Conservation (phyloP, 2,888 invertebrate genomes). For the Hydriomena furcata region DNA sequence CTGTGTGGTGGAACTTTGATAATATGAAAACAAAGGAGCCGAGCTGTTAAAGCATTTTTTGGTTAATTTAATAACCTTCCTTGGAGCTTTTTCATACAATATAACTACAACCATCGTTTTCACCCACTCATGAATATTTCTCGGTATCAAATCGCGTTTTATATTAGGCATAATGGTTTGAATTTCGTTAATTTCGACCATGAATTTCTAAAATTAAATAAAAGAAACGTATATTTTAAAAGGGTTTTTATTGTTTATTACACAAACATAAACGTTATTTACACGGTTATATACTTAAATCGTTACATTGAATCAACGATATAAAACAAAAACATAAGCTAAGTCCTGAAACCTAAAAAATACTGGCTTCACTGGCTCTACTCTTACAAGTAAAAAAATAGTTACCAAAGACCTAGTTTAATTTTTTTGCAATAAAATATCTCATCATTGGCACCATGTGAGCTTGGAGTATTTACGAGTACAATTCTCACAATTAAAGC, state of each 20-base stretch:
- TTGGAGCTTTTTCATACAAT: no score
- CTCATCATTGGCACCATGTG: constrained; percentile 57
- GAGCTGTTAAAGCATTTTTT: constrained; percentile 40
- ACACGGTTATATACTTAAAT: constrained; percentile 58
- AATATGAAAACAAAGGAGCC: constrained; percentile 64
- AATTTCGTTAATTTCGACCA: no score
- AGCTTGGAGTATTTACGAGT: constrained; percentile 59
- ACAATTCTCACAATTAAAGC: constrained; percentile 46
- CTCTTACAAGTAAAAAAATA: constrained; percentile 31
- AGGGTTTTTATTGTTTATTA: constrained; percentile 55
- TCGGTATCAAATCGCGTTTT: no score
- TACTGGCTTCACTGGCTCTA: constrained; percentile 55
- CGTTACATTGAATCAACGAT: constrained; percentile 43
- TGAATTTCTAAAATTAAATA: no score
- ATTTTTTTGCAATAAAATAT: constrained; percentile 29
- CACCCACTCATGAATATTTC: no score
- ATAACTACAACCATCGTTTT: no score
- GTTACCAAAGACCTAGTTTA: constrained; percentile 34
- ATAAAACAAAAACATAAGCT: constrained; percentile 43
- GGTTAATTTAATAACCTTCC: background rate
- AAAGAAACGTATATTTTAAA: constrained; percentile 9
- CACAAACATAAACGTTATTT: constrained; percentile 73
- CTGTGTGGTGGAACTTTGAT: constrained; percentile 59
- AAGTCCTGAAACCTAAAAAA: constrained; percentile 43
- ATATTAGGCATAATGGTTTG: no score